Base-by-base conservation (phyloP, 2,888 invertebrate genomes). In the Beris morrisii region DNA sequence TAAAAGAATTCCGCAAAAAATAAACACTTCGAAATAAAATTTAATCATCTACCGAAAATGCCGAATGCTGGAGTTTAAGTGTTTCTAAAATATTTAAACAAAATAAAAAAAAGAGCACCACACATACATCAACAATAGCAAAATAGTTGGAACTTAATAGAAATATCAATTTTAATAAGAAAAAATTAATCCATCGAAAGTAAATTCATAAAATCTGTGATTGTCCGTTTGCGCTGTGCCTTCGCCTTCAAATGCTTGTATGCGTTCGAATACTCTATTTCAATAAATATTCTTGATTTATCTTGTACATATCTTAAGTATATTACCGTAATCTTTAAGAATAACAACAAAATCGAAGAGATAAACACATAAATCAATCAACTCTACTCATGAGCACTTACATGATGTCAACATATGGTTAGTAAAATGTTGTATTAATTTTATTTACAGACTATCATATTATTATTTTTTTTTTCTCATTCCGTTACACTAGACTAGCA, bases 401-500 rank as follows among this genome's bases (percentile, higher is more conserved):
- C 72, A 75, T 76, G 75, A 76, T 76, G 75, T 74, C 74, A 72
- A 74, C 76, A 70, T 79, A 78, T 73, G 80, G 79, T 79, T 79
- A 78, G 79, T 79, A 79, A 74, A 66, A 38, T 9, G 5, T 48
- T 12, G 13, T 61, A 13, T 50, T 50, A 9, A 28, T 61, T 52
- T 50, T 32, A 32, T 5, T 31, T 46, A 46, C 13, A 32, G 69
- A 44, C 6, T 54, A 45, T 12, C 2, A 3, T 48, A 15, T 48
- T 28, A n/a, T 50, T 11, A 63, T 22, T 28, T 4, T 43, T 59
- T 48, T 12, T 6, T 4, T 15, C 11, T 48, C 15, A 48, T 48
- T 48, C 15, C 1, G 48, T 6, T 11, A 48, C 12, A 48, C 11
- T 12, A 45, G n/a, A 45, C n/a, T 45, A 45, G 11, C 11, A 12